These are phyloP conservation scores for Xanthia togata DNA, from an alignment of 2,888 invertebrate species.

Conservation along the genomic window DNA sequence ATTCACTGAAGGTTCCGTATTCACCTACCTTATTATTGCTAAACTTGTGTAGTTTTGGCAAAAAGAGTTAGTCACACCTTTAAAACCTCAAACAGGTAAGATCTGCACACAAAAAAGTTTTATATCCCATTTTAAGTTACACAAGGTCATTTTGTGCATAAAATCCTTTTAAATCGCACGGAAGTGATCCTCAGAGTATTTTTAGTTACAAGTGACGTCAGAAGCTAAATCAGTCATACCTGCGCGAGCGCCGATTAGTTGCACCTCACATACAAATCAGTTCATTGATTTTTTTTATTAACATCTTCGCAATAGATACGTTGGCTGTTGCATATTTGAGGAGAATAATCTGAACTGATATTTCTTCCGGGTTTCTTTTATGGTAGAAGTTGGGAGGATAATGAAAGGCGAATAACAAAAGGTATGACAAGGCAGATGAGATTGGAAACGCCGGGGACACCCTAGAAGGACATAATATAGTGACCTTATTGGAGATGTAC, in stretches of 20 bases:
- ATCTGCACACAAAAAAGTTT: background rate
- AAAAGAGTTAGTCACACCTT: background rate
- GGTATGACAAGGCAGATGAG: too few species aligned
- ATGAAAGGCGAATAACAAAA: too few species aligned
- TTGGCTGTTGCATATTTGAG: background rate
- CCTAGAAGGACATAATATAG: too few species aligned
- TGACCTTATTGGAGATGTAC: too few species aligned
- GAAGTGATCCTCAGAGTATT: conserved; percentile 57
- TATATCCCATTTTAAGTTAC: background rate
- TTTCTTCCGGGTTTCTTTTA: background rate
- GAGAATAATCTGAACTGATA: background rate
- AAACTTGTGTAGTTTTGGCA: background rate
- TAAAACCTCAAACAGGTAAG: background rate
- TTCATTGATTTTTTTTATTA: conserved; percentile 55
- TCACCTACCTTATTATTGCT: background rate
- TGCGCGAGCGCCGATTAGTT: conserved; percentile 50
- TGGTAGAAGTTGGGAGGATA: too few species aligned
- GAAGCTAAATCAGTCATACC: conserved; percentile 46
- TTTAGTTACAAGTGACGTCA: conserved; percentile 61
- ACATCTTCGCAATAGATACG: background rate
- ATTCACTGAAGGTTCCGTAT: background rate
- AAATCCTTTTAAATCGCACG: conserved; percentile 35
- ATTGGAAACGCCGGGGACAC: too few species aligned
- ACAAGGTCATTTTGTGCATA: background rate
- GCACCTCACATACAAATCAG: conserved; percentile 64